Conservation (phyloP, 2,797 vertebrate genomes). For the Rhinella marina region DNA sequence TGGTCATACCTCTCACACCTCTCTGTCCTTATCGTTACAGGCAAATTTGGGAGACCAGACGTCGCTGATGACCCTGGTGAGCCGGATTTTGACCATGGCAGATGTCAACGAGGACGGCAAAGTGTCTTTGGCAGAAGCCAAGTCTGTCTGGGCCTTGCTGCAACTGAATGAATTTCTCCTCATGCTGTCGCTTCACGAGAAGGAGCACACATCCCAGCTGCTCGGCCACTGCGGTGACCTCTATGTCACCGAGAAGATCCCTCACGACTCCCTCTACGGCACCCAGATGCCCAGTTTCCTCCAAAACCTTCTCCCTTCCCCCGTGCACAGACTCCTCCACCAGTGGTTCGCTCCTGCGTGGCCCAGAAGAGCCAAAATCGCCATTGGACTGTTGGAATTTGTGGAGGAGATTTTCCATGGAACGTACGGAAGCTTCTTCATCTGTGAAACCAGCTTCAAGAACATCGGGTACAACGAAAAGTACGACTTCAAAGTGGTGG, state of each 20-base stretch:
- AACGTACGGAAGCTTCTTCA: conserved; percentile 90
- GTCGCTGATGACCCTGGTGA: conserved; percentile 82
- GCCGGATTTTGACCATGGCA: conserved; percentile 85
- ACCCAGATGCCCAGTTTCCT: conserved; percentile 82
- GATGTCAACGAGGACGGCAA: conserved; percentile 89
- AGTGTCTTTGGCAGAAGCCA: conserved; percentile 93
- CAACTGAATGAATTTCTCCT: conserved; percentile 93
- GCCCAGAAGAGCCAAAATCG: conserved; percentile 90
- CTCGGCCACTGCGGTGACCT: conserved; percentile 94
- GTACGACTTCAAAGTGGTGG: conserved; percentile 93
- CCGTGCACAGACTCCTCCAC: conserved; percentile 80
- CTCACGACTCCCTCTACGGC: conserved; percentile 82
- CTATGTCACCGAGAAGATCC: conserved; percentile 87
- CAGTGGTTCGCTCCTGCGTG: conserved; percentile 94
- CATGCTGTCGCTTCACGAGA: conserved; percentile 90
- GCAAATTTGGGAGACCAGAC: conserved; percentile 89
- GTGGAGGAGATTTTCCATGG: conserved; percentile 98
- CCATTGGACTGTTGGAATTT: conserved; percentile 95
- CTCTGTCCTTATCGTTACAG: conserved; percentile 73
- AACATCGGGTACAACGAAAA: conserved; percentile 89
- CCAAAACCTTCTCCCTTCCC: conserved; percentile 81
- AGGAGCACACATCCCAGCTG: conserved; percentile 88
- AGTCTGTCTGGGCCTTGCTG: conserved; percentile 94
- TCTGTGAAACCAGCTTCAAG: conserved; percentile 87
- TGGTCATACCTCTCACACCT: too few relatives aligned